phyloP scores from a whole-genome alignment of 2,888 invertebrate species.

The Glomeris marginata region DNA sequence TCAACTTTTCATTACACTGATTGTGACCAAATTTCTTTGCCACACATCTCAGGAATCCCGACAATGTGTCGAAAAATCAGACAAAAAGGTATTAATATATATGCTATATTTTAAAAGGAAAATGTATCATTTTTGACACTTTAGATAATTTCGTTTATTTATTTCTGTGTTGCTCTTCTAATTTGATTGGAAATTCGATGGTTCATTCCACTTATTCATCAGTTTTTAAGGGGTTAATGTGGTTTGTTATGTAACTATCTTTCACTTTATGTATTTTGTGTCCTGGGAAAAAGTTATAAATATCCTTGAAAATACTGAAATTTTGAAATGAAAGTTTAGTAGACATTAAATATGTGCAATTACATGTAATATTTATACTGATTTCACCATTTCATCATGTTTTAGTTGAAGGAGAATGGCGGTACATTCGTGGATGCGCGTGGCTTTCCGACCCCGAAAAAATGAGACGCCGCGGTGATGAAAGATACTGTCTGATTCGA shows the following conservation, averaged over 20 bases:
- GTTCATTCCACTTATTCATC: too few species aligned
- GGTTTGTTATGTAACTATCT: too few species aligned
- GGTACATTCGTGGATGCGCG: slow-evolving; percentile 74
- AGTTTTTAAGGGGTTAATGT: too few species aligned
- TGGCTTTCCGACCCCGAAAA: slow-evolving; percentile 82
- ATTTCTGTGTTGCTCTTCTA: too few species aligned
- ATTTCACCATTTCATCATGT: slow-evolving; percentile 21
- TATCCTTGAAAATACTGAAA: too few species aligned
- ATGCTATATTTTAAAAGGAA: background rate
- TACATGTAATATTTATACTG: background rate
- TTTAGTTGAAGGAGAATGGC: slow-evolving; percentile 70
- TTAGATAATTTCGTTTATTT: too few species aligned
- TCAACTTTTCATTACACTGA: slow-evolving; percentile 71
- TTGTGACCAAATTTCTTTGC: slow-evolving; percentile 43
- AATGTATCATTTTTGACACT: too few species aligned
- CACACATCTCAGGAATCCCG: slow-evolving; percentile 52
- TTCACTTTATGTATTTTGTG: too few species aligned
- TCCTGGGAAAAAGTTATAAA: too few species aligned
- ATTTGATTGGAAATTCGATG: too few species aligned
- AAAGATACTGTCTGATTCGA: slow-evolving; percentile 76
- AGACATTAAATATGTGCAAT: background rate
- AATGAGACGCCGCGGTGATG: slow-evolving; percentile 48
- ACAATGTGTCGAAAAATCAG: slow-evolving; percentile 84
- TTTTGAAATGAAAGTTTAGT: too few species aligned
- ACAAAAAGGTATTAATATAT: slow-evolving; percentile 53